Conservation (phyloP, 2,113 vertebrate genomes). For the Oceanites oceanicus region DNA sequence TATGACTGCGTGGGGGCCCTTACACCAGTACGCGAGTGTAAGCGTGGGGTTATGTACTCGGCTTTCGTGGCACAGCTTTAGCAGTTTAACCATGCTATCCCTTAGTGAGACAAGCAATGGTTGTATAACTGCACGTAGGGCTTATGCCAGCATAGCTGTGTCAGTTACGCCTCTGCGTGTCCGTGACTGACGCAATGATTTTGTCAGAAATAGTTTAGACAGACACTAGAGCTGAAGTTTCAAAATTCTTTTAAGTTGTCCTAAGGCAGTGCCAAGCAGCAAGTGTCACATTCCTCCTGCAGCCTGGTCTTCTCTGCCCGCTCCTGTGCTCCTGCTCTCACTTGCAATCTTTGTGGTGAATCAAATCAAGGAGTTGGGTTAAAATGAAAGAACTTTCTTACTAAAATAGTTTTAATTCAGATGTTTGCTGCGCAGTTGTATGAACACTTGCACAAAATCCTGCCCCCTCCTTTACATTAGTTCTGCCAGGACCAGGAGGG, state of each 20-base stretch:
- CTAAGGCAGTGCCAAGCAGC: background rate
- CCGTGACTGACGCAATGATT: fast-evolving
- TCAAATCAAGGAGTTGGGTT: background rate
- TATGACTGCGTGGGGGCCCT: background rate
- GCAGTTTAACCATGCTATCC: background rate
- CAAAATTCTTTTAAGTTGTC: background rate
- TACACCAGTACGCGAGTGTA: background rate
- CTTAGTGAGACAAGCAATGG: background rate
- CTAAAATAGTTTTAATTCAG: background rate
- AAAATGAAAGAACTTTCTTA: background rate
- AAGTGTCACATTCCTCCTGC: background rate
- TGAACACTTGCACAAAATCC: background rate
- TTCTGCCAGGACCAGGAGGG: background rate
- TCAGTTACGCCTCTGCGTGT: background rate
- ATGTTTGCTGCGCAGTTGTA: background rate
- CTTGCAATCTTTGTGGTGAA: background rate
- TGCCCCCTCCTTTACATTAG: background rate
- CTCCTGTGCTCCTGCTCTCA: background rate
- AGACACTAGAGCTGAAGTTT: background rate
- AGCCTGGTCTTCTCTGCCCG: background rate
- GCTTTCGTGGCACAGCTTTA: background rate
- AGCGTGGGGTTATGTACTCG: background rate
- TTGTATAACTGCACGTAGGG: background rate
- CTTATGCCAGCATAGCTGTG: background rate
- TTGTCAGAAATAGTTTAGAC: background rate